Base-by-base conservation (phyloP, 1,140 invertebrate genomes). In the Drosophila mauritiana region DNA sequence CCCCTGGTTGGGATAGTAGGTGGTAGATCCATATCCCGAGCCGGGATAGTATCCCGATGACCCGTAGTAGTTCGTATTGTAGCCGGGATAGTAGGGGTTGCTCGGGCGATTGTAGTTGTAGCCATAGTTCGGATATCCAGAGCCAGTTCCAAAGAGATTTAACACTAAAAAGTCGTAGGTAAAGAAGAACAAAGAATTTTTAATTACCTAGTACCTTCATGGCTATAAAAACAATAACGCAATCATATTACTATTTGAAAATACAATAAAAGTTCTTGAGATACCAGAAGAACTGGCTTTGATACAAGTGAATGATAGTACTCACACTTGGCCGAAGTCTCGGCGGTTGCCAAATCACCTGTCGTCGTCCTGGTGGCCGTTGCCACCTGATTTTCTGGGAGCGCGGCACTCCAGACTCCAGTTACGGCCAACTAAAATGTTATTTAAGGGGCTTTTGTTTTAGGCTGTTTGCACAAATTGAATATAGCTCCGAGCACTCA, bases 261-360 rank as follows among this genome's bases (percentile, higher is more conserved):
- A 7, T 2, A 2, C 0, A 31, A 1, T 2, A 1, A 31, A 31
- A 0, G 31, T 10, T 31, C 7, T 0, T 2, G 8, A 31, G 31
- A 31, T 8, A 31, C 7, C 27, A 31, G 0, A 7, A 7, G 27
- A 8, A 7, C 6, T 6, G 1, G 25, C 25, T 27, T 27, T 6
- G 25, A 27, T 6, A 0, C 2, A 31, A 8, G 27, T 27, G 27
- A 7, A 1, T 27, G 6, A 17, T 17, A 17, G 31, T 53, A 75
- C 80, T 89, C 55, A 89, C 84, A 69, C 42, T 89, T 89, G 43
- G 85, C 84, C n/a, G 85, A 90, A 17, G 84, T 89, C 49, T 80
- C 85, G 7, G 84, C 80, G 5, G 84, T 89, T 48, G 77, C 65
- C 55, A 90, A 57, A 40, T 89, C 84, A 27, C 48, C 65, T 20